Evolutionary conservation across 2,113 vertebrate species (phyloP), one percentile per base, ranked within the genome.

Genomic region (Rhinopomastus cyanomelas): DNA sequence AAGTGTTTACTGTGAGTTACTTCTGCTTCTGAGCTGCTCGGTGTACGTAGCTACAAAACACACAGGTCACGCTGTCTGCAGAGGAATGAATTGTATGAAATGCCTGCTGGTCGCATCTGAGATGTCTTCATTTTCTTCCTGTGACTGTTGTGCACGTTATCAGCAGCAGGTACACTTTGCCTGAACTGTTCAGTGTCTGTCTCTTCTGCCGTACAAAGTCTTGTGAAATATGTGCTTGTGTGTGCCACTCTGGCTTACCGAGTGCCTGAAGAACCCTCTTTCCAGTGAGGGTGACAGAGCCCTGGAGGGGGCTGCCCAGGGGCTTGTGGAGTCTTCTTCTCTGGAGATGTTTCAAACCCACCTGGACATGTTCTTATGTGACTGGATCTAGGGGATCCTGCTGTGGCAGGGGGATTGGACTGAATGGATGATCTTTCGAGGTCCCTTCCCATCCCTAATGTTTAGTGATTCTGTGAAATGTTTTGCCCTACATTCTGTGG

Each of bases 401-500:
- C n/a, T n/a, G n/a, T n/a, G n/a, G n/a, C n/a, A n/a, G n/a, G n/a
- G n/a, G n/a, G n/a, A n/a, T n/a, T n/a, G n/a, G n/a, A n/a, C n/a
- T n/a, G n/a, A n/a, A n/a, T n/a, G n/a, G n/a, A n/a, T n/a, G n/a
- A n/a, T n/a, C n/a, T n/a, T n/a, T n/a, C n/a, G n/a, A n/a, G n/a
- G n/a, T n/a, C n/a, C n/a, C n/a, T n/a, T n/a, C n/a, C n/a, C n/a
- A n/a, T n/a, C n/a, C n/a, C n/a, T n/a, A n/a, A n/a, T n/a, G n/a
- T n/a, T n/a, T n/a, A n/a, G n/a, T n/a, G n/a, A n/a, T n/a, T n/a
- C n/a, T n/a, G n/a, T n/a, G n/a, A 82, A 82, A 29, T 87, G 27
- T 79, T 91, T 80, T 89, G 76, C 74, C 44, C 71, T 87, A 76
- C 81, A 86, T 86, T 84, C 83, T 82, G 37, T 29, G 29, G 34